These are phyloP conservation scores for Anabas testudineus DNA, from an alignment of 2,797 vertebrate species.

Conservation along the genomic window DNA sequence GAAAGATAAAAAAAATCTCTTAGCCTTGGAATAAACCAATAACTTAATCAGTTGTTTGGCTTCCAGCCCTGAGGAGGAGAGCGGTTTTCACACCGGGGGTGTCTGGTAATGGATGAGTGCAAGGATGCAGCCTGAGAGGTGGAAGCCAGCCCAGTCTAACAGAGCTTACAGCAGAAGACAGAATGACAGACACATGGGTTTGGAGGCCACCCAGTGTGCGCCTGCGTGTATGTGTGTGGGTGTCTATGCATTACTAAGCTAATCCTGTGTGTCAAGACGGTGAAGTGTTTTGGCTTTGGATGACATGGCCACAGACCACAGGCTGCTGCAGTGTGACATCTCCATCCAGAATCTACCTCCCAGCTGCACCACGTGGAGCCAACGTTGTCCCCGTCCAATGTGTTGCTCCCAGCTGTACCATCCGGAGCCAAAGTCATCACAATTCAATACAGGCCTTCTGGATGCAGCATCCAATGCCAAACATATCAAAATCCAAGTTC, in stretches of 20 bases:
- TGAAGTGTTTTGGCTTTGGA: constrained; percentile 49
- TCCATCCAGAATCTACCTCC: constrained; percentile 54
- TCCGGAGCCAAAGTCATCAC: constrained; percentile 45
- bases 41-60: constrained; percentile 19
- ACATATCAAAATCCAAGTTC: constrained; percentile 44
- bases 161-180: constrained; percentile 33
- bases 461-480: constrained; percentile 30
- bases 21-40: constrained; percentile 17
- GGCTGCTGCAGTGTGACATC: constrained; percentile 44
- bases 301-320: constrained; percentile 23
- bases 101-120: constrained; percentile 41
- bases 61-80: constrained; percentile 10
- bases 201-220: constrained; percentile 36
- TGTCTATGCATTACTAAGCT: constrained; percentile 19
- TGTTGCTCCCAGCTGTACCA: constrained; percentile 28
- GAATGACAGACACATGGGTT: constrained; percentile 35
- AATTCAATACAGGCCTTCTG: constrained; percentile 47
- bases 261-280: constrained; percentile 33
- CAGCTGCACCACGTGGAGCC: constrained; percentile 44
- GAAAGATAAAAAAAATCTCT: neutral
- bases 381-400: constrained; percentile 23
- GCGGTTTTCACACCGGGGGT: constrained; percentile 18
- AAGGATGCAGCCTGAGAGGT: constrained; percentile 26
- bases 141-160: constrained; percentile 43
- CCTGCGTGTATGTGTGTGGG: neutral